Evolutionary conservation across 2,797 vertebrate species (phyloP), one percentile per base, ranked within the genome.

Genomic region (Halcyon leucocephala): DNA sequence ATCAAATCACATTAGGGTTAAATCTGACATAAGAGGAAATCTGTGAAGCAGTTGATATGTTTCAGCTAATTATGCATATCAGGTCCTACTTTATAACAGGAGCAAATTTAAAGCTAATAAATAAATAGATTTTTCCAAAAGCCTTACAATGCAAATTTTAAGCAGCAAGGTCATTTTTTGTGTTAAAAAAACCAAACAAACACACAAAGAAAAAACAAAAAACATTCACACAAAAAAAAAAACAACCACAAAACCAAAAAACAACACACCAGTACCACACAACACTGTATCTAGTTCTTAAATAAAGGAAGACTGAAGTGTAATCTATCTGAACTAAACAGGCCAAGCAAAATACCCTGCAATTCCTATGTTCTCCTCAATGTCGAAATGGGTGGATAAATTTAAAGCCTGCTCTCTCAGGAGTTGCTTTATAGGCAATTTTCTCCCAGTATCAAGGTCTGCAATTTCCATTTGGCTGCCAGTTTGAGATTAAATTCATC

Each of bases 401-500:
- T 98, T 98, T 98, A 98, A 98, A 98, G 97, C 96, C 95, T 98
- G 96, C 97, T 98, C 98, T 98, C 98, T 96, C 96, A 98, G 97
- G 97, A 98, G 97, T 97, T 98, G 98, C 98, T 98, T 98, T 98
- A 98, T 98, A 98, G 98, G 98, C 98, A 98, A 98, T 98, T 98
- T 98, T 98, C 97, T 97, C 94, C 96, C 97, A 98, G 97, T 98
- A 98, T 98, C 98, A 98, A 98, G 98, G 98, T 97, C 98, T 98
- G 97, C 97, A 98, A 98, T 98, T 98, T 98, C 98, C 98, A 98
- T 98, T 98, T 97, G 97, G 97, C 97, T 98, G 97, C 98, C 97
- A 98, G 97, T 98, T 98, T 98, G 97, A 88, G 98, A 98, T 98
- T 99, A 98, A 98, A 99, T 98, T 98, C 98, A 98, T 99, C 98